Evolutionary conservation across 2,797 vertebrate genomes (phyloP), one percentile per base, ranked within the genome.

Genomic region (Alfaro cultratus): DNA sequence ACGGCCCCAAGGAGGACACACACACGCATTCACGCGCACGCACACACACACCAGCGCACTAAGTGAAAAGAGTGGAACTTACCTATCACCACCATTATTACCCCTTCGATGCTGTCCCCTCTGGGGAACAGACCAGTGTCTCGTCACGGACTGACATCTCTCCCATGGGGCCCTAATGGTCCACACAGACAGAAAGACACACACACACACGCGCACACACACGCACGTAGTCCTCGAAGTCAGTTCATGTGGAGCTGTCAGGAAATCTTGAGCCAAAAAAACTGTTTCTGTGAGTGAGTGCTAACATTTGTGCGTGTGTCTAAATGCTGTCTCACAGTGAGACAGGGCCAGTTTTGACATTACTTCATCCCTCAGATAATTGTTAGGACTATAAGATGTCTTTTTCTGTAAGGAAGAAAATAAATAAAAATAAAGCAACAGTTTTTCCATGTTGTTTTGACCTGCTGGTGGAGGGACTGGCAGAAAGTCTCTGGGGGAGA

Each of bases 121-220:
- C 89, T 93, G 89, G 92, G 93, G 90, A 93, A 88, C 77, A 87
- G 89, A 92, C 89, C 62, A 6, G 86, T 92, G 90, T 88, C 92
- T 86, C 89, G 90, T 94, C 90, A 94, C 76, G 74, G 73, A 86
- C 81, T 94, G 93, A 94, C 93, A 94, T 85, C 77, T 77, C 84
- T 93, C 91, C 92, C 92, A 86, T 88, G 89, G 90, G 92, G 82
- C 78, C 81, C 85, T 92, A 93, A 93, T 93, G 91, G 91, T 83
- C 77, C 82, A 82, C 68, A 81, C 81, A 82, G 53, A 81, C 81
- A 83, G 47, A 21, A 39, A 43, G 1, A 51, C 53, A 76, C 77
- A 64, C 75, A 29, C 79, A 26, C 74, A 21, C 77, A 31, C 84
- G 76, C 76, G 51, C 79, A 78, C 80, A 74, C 78, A 23, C 36